A percentile compares a stretch with the other conserved stretches of the same genome.
These are phyloP conservation scores for Ochropacha duplaris DNA, from an alignment of 2,888 invertebrate species.

Conservation along the genomic window DNA sequence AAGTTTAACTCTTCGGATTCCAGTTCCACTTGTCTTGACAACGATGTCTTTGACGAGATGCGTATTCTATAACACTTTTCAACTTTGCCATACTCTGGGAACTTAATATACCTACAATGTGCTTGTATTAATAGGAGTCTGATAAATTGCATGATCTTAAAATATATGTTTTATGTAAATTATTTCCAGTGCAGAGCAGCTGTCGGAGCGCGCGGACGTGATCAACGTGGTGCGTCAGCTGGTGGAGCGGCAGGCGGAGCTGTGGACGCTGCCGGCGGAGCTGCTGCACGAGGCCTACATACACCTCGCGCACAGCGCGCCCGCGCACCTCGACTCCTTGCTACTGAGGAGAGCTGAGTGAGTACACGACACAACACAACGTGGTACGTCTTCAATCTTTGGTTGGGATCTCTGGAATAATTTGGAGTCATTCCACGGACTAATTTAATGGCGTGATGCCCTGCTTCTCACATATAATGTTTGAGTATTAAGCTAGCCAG, in stretches of 20 bases:
- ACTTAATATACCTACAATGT: too few species aligned
- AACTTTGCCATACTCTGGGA: too few species aligned
- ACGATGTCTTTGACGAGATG: too few species aligned
- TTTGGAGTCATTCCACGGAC: too few species aligned
- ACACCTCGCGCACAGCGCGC: constrained; percentile 92
- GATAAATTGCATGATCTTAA: background rate
- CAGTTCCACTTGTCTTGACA: too few species aligned
- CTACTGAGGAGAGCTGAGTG: constrained; percentile 78
- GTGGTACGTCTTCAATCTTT: too few species aligned
- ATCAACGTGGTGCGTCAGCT: constrained; percentile 92
- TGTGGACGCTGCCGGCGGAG: constrained; percentile 87
- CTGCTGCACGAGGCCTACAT: constrained; percentile 93
- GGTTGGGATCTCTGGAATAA: too few species aligned
- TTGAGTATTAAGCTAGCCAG: too few species aligned
- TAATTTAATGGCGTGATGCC: too few species aligned
- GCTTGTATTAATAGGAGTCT: background rate
- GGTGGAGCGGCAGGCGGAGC: constrained; percentile 86
- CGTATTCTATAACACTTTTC: too few species aligned
- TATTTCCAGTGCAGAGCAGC: constrained; percentile 83
- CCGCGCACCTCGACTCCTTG: constrained; percentile 89
- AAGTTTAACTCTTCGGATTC: too few species aligned
- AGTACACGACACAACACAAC: constrained; percentile 39
- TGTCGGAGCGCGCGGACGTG: constrained; percentile 92
- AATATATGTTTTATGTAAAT: background rate
- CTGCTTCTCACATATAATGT: too few species aligned